phyloP scores from a whole-genome alignment of 1,140 invertebrate species.

The Dendroctonus valens region DNA sequence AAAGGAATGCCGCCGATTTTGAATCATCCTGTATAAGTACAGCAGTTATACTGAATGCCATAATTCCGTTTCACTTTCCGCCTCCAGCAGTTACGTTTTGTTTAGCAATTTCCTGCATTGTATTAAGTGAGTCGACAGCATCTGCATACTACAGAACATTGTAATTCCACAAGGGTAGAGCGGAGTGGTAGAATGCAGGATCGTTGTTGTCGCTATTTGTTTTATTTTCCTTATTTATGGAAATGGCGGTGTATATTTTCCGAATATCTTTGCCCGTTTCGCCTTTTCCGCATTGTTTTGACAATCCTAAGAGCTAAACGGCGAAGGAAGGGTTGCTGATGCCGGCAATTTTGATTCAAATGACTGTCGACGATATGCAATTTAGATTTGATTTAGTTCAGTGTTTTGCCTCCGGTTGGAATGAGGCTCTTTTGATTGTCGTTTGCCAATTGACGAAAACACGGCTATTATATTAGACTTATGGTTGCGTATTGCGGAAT shows the following conservation, averaged over 20 bases:
- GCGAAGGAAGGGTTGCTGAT: neutral
- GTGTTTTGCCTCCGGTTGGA: too few species aligned
- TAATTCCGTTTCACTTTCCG: neutral
- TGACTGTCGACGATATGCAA: neutral
- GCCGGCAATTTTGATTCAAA: neutral
- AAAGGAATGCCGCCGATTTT: too few species aligned
- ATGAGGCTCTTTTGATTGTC: too few species aligned
- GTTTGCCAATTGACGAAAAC: too few species aligned
- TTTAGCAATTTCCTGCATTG: slow-evolving; percentile 2
- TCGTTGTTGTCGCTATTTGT: slow-evolving; percentile 6
- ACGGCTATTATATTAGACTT: too few species aligned
- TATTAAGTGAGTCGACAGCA: neutral
- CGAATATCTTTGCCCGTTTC: too few species aligned
- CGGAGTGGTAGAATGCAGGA: too few species aligned
- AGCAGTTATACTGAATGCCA: too few species aligned
- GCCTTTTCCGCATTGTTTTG: too few species aligned
- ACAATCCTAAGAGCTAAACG: neutral
- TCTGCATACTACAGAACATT: neutral
- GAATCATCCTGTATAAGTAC: too few species aligned
- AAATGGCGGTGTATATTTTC: neutral
- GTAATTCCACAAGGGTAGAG: neutral
- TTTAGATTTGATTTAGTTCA: neutral
- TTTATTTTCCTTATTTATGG: slow-evolving; percentile 9
- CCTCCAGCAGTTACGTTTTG: neutral
- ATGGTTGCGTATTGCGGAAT: too few species aligned